Base-by-base conservation (phyloP, 2,888 invertebrate species). In the Drosophila macrospina region DNA sequence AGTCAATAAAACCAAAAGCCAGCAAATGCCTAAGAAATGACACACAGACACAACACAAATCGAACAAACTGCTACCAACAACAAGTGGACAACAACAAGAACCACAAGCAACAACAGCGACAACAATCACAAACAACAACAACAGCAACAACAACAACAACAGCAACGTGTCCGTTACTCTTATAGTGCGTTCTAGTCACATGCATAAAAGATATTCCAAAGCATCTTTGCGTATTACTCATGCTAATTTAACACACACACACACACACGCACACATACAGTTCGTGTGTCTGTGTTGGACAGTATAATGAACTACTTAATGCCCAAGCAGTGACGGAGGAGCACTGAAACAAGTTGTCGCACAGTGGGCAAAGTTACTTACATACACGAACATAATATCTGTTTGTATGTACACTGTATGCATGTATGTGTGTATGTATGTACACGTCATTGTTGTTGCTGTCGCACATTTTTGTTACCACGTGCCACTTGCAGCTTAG, bases 231-330 rank as follows among this genome's bases (percentile, higher is more conserved):
- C 55, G 69, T 60, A 80, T 80, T 80, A 81, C 78, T 81, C 80
- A 80, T 80, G 80, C 78, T 80, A 81, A 78, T 80, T 78, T 60
- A 34, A 65, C 50, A 61, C 36, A 60, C 51, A 67, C 60, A 60
- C 50, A 63, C 47, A 61, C 48, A 66, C 41, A 44, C 34, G 65
- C 16, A 24, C 57, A 61, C 28, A 47, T 32, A 10, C 42, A 30
- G 26, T 59, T 20, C 45, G 11, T 44, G 50, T 30, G 4, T 16
- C 11, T 47, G 63, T 72, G 74, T 61, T 78, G 75, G 60, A 62
- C 68, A 74, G 78, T 70, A 74, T 79, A 87, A 85, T 74, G 86
- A 85, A 84, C 84, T 80, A 86, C 86, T 83, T 86, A 84, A 63
- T 71, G 69, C 44, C 67, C 45, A 62, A 69, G 62, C 57, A 36